Percentiles rank a stretch among this genome's conserved stretches.
Evolutionary conservation across 1,140 invertebrate species (phyloP).

Genomic region (Kradibia gibbosae): DNA sequence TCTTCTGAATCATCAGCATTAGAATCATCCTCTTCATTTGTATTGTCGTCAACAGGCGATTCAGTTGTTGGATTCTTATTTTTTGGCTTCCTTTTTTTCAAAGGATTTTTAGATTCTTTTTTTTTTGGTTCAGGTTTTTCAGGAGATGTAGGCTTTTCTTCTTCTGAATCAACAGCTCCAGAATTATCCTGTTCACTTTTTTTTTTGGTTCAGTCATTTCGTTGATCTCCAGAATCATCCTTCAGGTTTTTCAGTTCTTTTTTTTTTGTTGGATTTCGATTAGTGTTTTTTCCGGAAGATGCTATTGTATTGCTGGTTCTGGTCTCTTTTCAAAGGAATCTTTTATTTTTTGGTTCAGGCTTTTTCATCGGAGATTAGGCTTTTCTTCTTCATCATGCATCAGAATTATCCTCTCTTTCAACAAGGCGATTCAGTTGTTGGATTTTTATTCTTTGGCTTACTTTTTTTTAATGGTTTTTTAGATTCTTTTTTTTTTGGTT

Average conservation of each 20-base stretch:
- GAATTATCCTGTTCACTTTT: neutral
- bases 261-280: neutral
- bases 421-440: neutral
- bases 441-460: neutral
- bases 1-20: conserved; percentile 35
- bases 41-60: too few relatives aligned
- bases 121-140: neutral
- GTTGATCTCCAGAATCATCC: conserved; percentile 3
- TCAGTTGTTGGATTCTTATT: conserved; percentile 18
- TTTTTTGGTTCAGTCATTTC: neutral
- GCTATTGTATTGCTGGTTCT: too few relatives aligned
- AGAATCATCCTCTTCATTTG: neutral
- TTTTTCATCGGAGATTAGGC: neutral
- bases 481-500: neutral
- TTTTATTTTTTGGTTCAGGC: too few relatives aligned
- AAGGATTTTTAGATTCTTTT: neutral
- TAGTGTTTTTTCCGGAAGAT: neutral
- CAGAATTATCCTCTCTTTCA: neutral
- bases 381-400: neutral
- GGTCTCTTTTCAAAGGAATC: too few relatives aligned
- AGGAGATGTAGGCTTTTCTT: neutral
- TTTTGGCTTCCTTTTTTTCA: neutral
- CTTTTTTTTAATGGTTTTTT: neutral
- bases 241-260: neutral
- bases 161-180: conserved; percentile 10